Evolutionary conservation across 2,797 vertebrate species (phyloP).

Genomic region (Neopelma chrysocephalum): DNA sequence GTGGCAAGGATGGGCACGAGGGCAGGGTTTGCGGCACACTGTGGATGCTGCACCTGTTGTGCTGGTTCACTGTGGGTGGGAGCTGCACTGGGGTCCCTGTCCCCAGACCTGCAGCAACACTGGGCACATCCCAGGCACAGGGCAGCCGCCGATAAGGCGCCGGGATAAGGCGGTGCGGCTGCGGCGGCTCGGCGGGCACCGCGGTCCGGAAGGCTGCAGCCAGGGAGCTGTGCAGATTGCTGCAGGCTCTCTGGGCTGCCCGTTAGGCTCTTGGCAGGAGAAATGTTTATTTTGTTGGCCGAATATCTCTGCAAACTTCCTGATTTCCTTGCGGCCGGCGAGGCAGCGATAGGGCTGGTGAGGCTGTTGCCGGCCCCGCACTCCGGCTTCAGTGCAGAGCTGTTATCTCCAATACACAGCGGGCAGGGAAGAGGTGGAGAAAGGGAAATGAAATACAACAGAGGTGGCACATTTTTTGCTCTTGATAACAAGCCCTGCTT

Average conservation of each 20-base stretch:
- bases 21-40: background rate
- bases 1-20: accelerated
- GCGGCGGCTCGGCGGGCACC: background rate
- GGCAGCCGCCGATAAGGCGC: accelerated
- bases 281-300: slow-evolving; percentile 32
- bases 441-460: slow-evolving; percentile 68
- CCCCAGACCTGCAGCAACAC: background rate
- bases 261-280: slow-evolving; percentile 25
- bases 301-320: slow-evolving; percentile 53
- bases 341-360: slow-evolving; percentile 4
- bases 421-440: slow-evolving; percentile 63
- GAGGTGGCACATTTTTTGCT: slow-evolving; percentile 46
- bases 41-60: background rate
- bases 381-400: background rate
- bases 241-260: background rate
- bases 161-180: accelerated
- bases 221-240: background rate
- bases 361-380: slow-evolving; percentile 16
- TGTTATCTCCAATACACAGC: slow-evolving; percentile 56
- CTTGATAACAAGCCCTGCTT: slow-evolving; percentile 64
- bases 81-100: accelerated
- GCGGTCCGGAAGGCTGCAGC: background rate
- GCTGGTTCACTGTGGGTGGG: accelerated
- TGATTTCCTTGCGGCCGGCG: background rate
- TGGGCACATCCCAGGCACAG: accelerated